A percentile compares a stretch with the other conserved stretches of the same genome.
phyloP scores from a whole-genome alignment of 2,888 invertebrate species.

The Microctonus brassicae region DNA sequence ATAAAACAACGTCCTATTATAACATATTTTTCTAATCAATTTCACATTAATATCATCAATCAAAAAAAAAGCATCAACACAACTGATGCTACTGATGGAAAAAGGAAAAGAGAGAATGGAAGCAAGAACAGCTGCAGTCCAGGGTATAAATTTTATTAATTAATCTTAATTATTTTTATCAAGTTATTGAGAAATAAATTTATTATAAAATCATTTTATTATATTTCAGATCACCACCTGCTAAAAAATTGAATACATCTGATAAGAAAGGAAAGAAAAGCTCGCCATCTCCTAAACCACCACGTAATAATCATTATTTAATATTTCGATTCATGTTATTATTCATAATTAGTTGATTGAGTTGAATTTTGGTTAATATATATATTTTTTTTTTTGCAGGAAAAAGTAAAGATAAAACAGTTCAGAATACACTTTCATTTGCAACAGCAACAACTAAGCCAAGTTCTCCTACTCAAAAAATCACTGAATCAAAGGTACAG shows the following conservation, averaged over 20 bases:
- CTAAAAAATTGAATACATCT: constrained; percentile 44
- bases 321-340: background rate
- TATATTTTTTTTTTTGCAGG: too few species aligned
- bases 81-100: constrained; percentile 40
- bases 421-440: constrained; percentile 35
- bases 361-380: too few species aligned
- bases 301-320: constrained; percentile 26
- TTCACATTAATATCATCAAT: constrained; percentile 48
- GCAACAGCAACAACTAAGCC: constrained; percentile 7
- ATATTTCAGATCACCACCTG: constrained; percentile 40
- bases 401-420: constrained; percentile 1
- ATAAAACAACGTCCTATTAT: constrained; percentile 27
- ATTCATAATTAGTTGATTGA: background rate
- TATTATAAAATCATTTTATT: background rate
- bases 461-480: constrained; percentile 38
- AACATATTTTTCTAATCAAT: constrained; percentile 49
- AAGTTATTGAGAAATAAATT: background rate
- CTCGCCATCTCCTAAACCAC: constrained; percentile 33
- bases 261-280: constrained; percentile 27
- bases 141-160: constrained; percentile 45
- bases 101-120: constrained; percentile 53
- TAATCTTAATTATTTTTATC: background rate
- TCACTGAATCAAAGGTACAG: constrained; percentile 43
- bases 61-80: constrained; percentile 32
- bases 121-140: constrained; percentile 36